A percentile compares a stretch with the other conserved stretches of the same genome.
Conservation (phyloP, 2,113 vertebrate species). For the Phainopepla nitens region DNA sequence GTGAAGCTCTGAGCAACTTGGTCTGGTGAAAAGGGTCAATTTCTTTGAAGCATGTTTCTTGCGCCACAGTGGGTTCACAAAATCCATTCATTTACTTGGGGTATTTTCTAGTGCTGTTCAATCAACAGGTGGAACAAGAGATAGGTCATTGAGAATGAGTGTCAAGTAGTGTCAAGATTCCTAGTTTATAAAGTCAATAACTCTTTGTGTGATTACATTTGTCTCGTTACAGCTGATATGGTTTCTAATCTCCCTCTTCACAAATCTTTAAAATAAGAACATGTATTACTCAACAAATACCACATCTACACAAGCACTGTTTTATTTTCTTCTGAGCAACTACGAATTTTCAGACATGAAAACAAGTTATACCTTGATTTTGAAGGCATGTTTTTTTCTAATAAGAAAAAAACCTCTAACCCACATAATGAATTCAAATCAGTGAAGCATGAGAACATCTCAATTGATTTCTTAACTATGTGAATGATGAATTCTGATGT, state of each 20-base stretch:
- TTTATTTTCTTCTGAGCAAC: background rate
- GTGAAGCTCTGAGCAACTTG: background rate
- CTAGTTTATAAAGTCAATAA: slow-evolving; percentile 63
- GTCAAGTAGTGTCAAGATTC: slow-evolving; percentile 69
- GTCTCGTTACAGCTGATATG: slow-evolving; percentile 58
- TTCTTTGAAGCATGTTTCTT: slow-evolving; percentile 36
- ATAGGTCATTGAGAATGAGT: slow-evolving; percentile 68
- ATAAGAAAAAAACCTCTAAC: background rate
- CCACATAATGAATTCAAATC: background rate
- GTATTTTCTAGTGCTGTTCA: slow-evolving; percentile 58
- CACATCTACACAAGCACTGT: background rate
- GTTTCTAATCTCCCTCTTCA: slow-evolving; percentile 11
- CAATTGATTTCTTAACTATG: background rate
- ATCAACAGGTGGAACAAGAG: slow-evolving; percentile 50
- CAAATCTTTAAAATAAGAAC: slow-evolving; percentile 8
- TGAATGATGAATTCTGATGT: background rate
- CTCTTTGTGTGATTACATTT: slow-evolving; percentile 65
- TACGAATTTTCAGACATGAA: background rate
- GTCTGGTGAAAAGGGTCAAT: background rate
- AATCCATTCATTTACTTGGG: slow-evolving; percentile 58
- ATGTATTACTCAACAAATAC: background rate
- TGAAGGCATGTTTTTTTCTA: background rate
- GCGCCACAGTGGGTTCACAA: background rate
- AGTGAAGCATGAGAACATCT: background rate
- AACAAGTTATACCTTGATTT: background rate